Base-by-base conservation (phyloP, 2,888 invertebrate species). In the Troides helena region DNA sequence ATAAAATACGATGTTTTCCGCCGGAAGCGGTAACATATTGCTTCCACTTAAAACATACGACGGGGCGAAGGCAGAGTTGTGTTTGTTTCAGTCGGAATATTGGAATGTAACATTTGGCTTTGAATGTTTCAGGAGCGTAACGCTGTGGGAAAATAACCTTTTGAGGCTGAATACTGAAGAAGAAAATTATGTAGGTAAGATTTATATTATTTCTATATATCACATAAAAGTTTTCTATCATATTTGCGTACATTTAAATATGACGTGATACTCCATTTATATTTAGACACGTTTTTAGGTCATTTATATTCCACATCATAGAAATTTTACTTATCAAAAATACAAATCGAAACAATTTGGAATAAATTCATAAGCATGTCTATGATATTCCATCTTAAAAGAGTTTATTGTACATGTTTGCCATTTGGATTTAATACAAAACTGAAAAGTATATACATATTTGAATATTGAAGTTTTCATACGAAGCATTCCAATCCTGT, bases 21-120 rank as follows among this genome's bases (percentile, higher is more conserved):
- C 30, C 30, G 70, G 63, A 67, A 63, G 62, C 67, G 70, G 72
- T 75, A 71, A 75, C 67, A 75, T 78, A 77, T 78, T 75, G 76
- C 75, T 76, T 80, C 75, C 76, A 68, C 76, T 80, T 86, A 86
- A 86, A 87, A 85, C 80, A 81, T 79, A 78, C 76, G 79, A 77
- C 75, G 77, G 78, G 79, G 76, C 72, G 75, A 78, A 83, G 81
- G 81, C 82, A 84, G 85, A 85, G 83, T 87, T 80, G 80, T 80
- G 79, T 79, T 78, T 82, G 81, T 84, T 84, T 80, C 78, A 85
- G 86, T 87, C 86, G 85, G 87, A 88, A 86, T 89, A 89, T 88
- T 89, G 90, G 86, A 87, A 84, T 81, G 87, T 89, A 88, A 87
- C 88, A 86, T 86, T 87, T 85, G 86, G 83, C 77, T 79, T 79